These are phyloP conservation scores for Synanthedon andrenaeformis DNA, from an alignment of 2,888 invertebrate species.

Conservation along the genomic window DNA sequence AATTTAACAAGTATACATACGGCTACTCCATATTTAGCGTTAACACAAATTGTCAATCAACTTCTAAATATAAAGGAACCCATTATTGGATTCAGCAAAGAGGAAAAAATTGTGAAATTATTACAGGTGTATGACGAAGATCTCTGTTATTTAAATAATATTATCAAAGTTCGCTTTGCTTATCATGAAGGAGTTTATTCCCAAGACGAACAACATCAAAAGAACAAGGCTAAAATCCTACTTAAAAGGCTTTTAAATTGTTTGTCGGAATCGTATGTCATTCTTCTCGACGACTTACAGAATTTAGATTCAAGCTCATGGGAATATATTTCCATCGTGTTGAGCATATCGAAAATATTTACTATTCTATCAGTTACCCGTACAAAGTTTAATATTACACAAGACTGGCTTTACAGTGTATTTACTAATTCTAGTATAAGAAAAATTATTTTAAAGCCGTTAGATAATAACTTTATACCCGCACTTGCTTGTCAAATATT, in stretches of 20 bases:
- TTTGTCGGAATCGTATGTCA: constrained; percentile 32
- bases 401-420: constrained; percentile 50
- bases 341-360: constrained; percentile 39
- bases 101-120: constrained; percentile 45
- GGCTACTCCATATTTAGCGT: constrained; percentile 47
- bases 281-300: constrained; percentile 64
- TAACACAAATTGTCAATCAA: constrained; percentile 55
- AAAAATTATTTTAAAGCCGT: constrained; percentile 49
- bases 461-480: constrained; percentile 46
- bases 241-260: constrained; percentile 43
- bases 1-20: constrained; percentile 51
- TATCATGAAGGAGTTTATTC: constrained; percentile 45
- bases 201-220: constrained; percentile 38
- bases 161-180: constrained; percentile 65
- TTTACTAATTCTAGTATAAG: constrained; percentile 46
- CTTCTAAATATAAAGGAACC: constrained; percentile 44
- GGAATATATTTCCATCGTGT: constrained; percentile 49
- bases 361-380: constrained; percentile 40
- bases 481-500: constrained; percentile 72
- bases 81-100: constrained; percentile 43
- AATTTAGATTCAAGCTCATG: constrained; percentile 56
- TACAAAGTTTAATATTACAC: constrained; percentile 44
- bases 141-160: constrained; percentile 66
- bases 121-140: constrained; percentile 41
- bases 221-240: constrained; percentile 42